Conservation (phyloP, 1,140 invertebrate genomes). For the Amphibalanus amphitrite region DNA sequence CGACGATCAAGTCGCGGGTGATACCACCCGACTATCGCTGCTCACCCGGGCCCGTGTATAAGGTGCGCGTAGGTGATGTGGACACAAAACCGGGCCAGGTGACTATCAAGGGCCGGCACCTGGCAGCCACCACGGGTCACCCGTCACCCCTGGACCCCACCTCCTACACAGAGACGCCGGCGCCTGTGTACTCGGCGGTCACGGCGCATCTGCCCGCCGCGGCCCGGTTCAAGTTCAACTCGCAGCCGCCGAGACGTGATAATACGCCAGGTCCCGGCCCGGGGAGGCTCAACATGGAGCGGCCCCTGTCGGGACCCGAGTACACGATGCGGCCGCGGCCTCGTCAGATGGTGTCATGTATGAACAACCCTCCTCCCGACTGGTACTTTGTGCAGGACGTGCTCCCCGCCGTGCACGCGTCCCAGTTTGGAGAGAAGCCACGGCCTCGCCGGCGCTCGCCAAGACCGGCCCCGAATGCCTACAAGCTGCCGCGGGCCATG, state of each 20-base stretch:
- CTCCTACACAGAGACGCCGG: background rate
- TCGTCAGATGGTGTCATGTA: background rate
- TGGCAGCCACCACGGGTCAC: background rate
- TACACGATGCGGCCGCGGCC: background rate
- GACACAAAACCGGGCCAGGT: background rate
- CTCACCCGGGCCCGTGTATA: background rate
- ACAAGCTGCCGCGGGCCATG: background rate
- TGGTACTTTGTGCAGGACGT: background rate
- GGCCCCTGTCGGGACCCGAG: background rate
- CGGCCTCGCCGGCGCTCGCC: background rate
- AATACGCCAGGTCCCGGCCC: background rate
- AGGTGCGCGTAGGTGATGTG: background rate
- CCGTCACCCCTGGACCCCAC: background rate
- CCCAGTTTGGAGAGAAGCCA: background rate
- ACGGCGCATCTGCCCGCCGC: background rate
- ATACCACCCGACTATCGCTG: background rate
- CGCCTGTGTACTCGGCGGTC: background rate
- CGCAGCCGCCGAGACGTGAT: background rate
- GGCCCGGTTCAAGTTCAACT: background rate
- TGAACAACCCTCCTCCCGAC: background rate
- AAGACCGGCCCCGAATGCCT: background rate
- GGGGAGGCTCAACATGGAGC: background rate
- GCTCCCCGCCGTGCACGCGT: background rate
- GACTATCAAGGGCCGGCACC: background rate
- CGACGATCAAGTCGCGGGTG: background rate